These are phyloP conservation scores for Leuciscus idus DNA, from an alignment of 2,113 vertebrate species.

Conservation along the genomic window DNA sequence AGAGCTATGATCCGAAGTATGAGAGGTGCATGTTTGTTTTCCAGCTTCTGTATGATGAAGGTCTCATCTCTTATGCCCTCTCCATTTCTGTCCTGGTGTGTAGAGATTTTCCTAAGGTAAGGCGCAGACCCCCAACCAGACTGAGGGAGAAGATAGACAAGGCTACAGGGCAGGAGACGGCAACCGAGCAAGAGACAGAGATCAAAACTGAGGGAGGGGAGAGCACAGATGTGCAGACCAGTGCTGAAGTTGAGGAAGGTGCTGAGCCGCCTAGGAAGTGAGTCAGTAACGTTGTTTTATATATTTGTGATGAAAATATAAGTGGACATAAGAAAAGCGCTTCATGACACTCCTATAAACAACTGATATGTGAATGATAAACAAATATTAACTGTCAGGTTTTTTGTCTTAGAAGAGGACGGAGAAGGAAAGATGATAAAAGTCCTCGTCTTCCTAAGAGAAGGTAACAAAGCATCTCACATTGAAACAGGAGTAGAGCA, in stretches of 20 bases:
- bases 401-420: constrained; percentile 79
- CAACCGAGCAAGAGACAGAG: constrained; percentile 75
- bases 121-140: constrained; percentile 81
- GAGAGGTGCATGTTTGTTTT: constrained; percentile 76
- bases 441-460: constrained; percentile 93
- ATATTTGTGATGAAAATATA: neutral
- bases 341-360: neutral
- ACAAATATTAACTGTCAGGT: neutral
- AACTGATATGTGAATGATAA: neutral
- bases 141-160: constrained; percentile 84
- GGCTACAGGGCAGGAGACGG: constrained; percentile 60
- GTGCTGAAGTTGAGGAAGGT: constrained; percentile 84
- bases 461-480: constrained; percentile 74
- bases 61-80: neutral
- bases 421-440: constrained; percentile 96
- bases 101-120: constrained; percentile 86
- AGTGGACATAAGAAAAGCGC: too few relatives aligned
- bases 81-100: neutral
- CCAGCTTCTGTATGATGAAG: neutral
- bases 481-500: neutral
- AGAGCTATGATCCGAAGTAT: constrained; percentile 91
- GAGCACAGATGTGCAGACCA: constrained; percentile 84
- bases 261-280: constrained; percentile 93
- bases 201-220: constrained; percentile 76
- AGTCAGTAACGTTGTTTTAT: constrained; percentile 59